Conservation (phyloP, 2,113 vertebrate genomes). For the Pelvicachromis taeniatus region DNA sequence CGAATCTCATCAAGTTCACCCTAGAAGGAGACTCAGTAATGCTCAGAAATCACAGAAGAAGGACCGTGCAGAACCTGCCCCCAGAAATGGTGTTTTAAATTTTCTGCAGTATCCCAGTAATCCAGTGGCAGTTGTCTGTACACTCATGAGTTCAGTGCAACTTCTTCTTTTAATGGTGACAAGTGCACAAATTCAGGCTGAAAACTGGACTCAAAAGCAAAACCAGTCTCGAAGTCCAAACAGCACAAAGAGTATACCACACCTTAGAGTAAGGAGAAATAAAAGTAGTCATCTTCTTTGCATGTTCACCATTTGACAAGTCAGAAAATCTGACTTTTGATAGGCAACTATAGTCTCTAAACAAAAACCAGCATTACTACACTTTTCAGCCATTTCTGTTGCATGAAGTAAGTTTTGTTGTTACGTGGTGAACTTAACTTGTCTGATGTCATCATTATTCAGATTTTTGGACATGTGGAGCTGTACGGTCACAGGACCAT, state of each 20-base stretch:
- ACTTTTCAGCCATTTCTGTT: no score
- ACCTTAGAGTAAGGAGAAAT: no score
- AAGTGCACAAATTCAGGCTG: background rate
- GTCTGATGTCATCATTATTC: no score
- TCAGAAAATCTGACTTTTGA: no score
- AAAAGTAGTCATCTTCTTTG: no score
- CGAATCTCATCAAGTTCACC: background rate
- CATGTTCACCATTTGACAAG: no score
- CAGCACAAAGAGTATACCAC: background rate
- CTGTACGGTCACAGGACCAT: no score
- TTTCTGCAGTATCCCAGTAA: background rate
- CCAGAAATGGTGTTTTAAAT: background rate
- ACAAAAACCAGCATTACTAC: no score
- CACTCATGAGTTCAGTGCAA: background rate
- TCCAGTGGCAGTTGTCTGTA: background rate
- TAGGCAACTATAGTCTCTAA: no score
- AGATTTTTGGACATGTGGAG: no score
- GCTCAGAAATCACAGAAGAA: background rate
- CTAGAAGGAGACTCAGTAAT: background rate
- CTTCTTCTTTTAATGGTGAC: background rate
- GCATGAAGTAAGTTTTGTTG: no score
- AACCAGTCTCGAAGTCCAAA: background rate
- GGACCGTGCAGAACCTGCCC: background rate
- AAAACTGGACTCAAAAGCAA: background rate
- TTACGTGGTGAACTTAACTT: no score